Evolutionary conservation across 2,888 invertebrate species (phyloP).

Genomic region (Lithophane socia): DNA sequence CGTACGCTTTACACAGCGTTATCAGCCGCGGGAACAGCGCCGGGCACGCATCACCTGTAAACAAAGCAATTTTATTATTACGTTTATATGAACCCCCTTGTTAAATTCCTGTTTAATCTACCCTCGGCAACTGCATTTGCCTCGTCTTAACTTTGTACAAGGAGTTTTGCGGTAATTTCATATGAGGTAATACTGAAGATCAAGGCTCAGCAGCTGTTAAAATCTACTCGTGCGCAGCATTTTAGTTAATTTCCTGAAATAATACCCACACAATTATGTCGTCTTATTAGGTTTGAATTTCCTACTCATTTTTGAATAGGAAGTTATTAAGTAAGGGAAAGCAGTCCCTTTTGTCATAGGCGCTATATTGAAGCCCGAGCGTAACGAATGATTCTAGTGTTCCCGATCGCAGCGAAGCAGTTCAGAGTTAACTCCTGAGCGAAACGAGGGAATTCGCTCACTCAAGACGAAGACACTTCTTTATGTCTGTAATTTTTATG

Average conservation of each 20-base stretch:
- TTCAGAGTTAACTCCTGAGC: background rate
- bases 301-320: background rate
- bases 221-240: background rate
- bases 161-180: background rate
- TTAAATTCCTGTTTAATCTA: background rate
- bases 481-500: too few species aligned
- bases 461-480: background rate
- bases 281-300: background rate
- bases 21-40: constrained; percentile 94
- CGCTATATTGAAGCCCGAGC: background rate
- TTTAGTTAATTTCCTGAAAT: background rate
- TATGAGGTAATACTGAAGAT: background rate
- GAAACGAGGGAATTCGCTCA: background rate
- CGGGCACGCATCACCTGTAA: constrained; percentile 93
- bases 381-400: background rate
- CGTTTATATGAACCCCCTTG: background rate
- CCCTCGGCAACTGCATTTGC: background rate
- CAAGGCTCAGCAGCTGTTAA: background rate
- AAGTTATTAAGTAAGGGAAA: background rate
- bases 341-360: background rate
- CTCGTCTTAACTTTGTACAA: background rate
- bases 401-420: background rate
- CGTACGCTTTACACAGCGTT: constrained; percentile 96
- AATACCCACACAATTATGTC: background rate
- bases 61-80: constrained; percentile 13